Evolutionary conservation across 1,140 invertebrate genomes (phyloP).

Genomic region (Drosophila funebris): DNA sequence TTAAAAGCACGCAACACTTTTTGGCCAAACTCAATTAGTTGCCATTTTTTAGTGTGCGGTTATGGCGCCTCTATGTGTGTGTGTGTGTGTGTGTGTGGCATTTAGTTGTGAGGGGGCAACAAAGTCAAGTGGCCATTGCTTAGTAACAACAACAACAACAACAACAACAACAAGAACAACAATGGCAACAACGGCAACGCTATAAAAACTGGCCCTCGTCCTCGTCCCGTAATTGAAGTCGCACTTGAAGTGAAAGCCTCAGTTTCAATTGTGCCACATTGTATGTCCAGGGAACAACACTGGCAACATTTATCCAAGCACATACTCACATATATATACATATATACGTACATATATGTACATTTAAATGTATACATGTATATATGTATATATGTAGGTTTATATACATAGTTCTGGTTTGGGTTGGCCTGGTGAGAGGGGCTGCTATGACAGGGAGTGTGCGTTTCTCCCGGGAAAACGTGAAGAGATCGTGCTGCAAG

Average conservation of each 20-base stretch:
- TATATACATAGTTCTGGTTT: constrained; percentile 3
- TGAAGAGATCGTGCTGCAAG: constrained; percentile 7
- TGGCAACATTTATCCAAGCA: not conserved
- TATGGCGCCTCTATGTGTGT: not conserved
- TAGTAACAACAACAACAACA: constrained; percentile 4
- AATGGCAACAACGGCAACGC: too few species aligned
- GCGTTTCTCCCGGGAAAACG: constrained; percentile 6
- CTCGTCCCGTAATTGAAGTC: constrained; percentile 29
- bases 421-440: not conserved
- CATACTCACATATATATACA: not conserved
- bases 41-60: constrained; percentile 23
- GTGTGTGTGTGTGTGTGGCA: not conserved
- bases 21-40: constrained; percentile 48
- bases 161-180: too few species aligned
- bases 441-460: constrained; percentile 10
- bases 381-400: not conserved
- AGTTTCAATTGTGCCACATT: constrained; percentile 38
- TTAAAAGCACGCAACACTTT: constrained; percentile 41
- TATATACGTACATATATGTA: not conserved
- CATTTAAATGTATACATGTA: not conserved
- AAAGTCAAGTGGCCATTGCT: constrained; percentile 27
- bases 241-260: constrained; percentile 35
- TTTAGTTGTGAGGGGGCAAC: constrained; percentile 16
- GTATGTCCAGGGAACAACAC: constrained; percentile 8
- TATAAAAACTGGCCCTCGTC: constrained; percentile 23